Conservation (phyloP, 1,140 invertebrate genomes). For the Cotesia typhae region DNA sequence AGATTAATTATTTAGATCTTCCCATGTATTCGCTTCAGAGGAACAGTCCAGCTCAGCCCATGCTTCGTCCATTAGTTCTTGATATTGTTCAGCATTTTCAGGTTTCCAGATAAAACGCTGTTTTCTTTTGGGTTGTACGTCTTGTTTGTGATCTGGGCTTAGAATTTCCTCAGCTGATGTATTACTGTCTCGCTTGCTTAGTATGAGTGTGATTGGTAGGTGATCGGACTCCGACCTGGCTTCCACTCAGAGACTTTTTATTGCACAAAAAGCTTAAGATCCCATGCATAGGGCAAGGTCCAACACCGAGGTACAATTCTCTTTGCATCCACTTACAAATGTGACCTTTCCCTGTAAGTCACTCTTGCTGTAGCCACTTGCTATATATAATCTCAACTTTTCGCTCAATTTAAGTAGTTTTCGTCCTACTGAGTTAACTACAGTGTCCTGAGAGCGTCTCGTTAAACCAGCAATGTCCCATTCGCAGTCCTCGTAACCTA, state of each 20-base stretch:
- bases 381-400: slow-evolving; percentile 6
- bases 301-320: slow-evolving; percentile 25
- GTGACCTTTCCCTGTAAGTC: slow-evolving; percentile 31
- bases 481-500: not conserved
- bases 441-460: slow-evolving; percentile 26
- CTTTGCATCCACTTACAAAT: slow-evolving; percentile 18
- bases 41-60: too few relatives aligned
- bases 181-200: too few relatives aligned
- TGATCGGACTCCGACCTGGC: too few relatives aligned
- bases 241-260: too few relatives aligned
- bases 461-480: not conserved
- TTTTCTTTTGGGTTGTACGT: too few relatives aligned
- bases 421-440: slow-evolving; percentile 29
- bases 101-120: too few relatives aligned
- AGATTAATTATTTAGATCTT: not conserved
- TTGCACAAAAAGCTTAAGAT: not conserved
- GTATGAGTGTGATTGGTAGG: too few relatives aligned
- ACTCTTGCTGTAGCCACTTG: slow-evolving; percentile 29
- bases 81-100: too few relatives aligned
- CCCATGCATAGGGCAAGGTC: slow-evolving; percentile 13
- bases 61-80: too few relatives aligned
- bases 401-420: slow-evolving; percentile 31
- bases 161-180: too few relatives aligned
- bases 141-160: too few relatives aligned
- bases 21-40: not conserved